phyloP scores from a whole-genome alignment of 2,888 invertebrate genomes.

The Melieria omissa region DNA sequence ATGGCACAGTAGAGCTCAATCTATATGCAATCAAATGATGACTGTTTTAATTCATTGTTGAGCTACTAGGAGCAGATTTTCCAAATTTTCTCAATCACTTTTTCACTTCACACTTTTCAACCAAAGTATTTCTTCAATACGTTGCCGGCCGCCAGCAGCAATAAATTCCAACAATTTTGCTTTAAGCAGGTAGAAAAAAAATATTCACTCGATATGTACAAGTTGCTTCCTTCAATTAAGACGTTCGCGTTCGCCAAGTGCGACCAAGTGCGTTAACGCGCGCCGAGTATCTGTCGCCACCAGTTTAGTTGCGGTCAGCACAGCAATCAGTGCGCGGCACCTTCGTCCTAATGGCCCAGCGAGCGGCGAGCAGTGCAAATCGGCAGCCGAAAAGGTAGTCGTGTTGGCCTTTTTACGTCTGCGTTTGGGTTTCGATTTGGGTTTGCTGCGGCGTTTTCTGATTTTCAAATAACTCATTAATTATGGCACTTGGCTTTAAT shows the following conservation, averaged over 20 bases:
- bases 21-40: too few species aligned
- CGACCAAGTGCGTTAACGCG: conserved; percentile 23
- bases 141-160: too few species aligned
- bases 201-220: too few species aligned
- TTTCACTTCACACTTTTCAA: too few species aligned
- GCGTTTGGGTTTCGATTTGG: conserved; percentile 17
- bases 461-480: conserved; percentile 31
- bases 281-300: conserved; percentile 15
- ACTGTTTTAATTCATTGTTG: too few species aligned
- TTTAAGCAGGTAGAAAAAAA: too few species aligned
- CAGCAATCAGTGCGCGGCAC: conserved; percentile 5
- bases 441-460: neutral
- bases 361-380: neutral
- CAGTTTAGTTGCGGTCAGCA: neutral
- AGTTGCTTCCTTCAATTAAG: conserved; percentile 7
- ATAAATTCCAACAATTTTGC: too few species aligned
- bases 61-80: too few species aligned
- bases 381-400: neutral
- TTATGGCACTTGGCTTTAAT: conserved; percentile 34
- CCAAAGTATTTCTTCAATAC: too few species aligned
- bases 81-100: too few species aligned
- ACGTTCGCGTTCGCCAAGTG: neutral
- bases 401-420: conserved; percentile 12
- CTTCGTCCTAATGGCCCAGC: neutral
- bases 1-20: too few species aligned